Evolutionary conservation across 2,888 invertebrate genomes (phyloP), one percentile per base, ranked within the genome.

Genomic region (Agrochola circellaris): DNA sequence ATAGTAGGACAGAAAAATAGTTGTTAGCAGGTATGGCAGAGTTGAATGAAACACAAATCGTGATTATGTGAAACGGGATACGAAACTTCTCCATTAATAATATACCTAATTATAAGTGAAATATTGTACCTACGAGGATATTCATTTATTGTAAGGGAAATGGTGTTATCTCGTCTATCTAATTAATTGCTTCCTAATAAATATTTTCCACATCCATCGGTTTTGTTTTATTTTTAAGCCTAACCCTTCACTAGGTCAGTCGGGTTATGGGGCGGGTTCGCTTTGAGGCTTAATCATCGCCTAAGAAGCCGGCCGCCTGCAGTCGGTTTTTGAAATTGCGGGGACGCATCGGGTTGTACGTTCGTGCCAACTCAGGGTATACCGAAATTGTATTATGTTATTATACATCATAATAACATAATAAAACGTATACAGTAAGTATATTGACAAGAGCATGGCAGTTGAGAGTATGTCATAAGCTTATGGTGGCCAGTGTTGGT

Each of bases 171-270:
- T 64, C 64, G 26, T 73, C 23, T 65, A 38, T 75, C 11, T 54
- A 17, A 65, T 45, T 34, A 58, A 26, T 73, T 38, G 56, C 75
- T 75, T 76, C 64, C 26, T 51, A 60, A 76, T 75, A 76, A 74
- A 76, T 66, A 66, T 76, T 66, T 60, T 76, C 26, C 3, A 75
- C 56, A 48, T 45, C 17, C 1, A 26, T 13, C 7, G 7, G n/a
- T n/a, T 26, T 34, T 38, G 15, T 65, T 65, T 42, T 11, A 42
- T 65, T 65, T 38, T 17, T 65, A 17, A 65, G 11, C 42, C 6
- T n/a, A n/a, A n/a, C n/a, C 38, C 8, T 34, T 34, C 34, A 34
- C 20, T 61, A 34, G 20, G 11, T 30, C 20, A 61, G 6, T 56
- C 11, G 1, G n/a, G 1, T n/a, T 56, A n/a, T n/a, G n/a, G n/a